Evolutionary conservation across 2,888 invertebrate genomes (phyloP), one percentile per base, ranked within the genome.

Genomic region (Drosophila kuntzei): DNA sequence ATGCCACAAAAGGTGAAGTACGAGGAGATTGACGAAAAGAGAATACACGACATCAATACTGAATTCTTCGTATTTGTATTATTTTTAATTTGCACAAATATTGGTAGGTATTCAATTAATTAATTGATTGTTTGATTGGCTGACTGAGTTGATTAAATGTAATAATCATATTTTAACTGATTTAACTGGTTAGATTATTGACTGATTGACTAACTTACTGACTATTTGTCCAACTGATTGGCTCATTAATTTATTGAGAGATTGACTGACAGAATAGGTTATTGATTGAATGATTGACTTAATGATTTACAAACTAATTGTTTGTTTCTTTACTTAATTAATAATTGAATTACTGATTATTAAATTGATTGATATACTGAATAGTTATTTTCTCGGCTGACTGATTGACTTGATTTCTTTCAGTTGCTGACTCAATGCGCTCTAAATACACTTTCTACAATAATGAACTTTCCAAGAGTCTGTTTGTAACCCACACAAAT

Each of bases 1-100:
- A 70, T 41, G 36, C 11, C 71, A 2, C 20, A 3, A 16, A 70
- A 62, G 20, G 47, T 70, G 2, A 32, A 22, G 3, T 69, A 57
- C 25, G 34, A 29, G 7, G 1, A 18, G 0, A 22, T 71, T 2
- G 53, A 55, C 14, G 44, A 62, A 20, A 9, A 5, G 3, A 69
- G 32, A 14, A 37, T 74, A 41, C 44, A 8, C 0, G 7, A 9
- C 0, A 20, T 74, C 3, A 47, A 53, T 7, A 34, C 22, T 1
- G 37, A 57, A 1, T 14, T 72, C n/a, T 5, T 62, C 0, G 7
- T 75, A 1, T 14, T 37, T 0, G 0, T 75, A 0, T 1, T 53
- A 8, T 39, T 75, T 3, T 18, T 51, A 0, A 32, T 20, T 5
- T 58, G 43, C 39, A 20, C 29, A 0, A 16, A 22, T 8, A 14